Conservation (phyloP, 2,797 vertebrate genomes). For the Artibeus lituratus region DNA sequence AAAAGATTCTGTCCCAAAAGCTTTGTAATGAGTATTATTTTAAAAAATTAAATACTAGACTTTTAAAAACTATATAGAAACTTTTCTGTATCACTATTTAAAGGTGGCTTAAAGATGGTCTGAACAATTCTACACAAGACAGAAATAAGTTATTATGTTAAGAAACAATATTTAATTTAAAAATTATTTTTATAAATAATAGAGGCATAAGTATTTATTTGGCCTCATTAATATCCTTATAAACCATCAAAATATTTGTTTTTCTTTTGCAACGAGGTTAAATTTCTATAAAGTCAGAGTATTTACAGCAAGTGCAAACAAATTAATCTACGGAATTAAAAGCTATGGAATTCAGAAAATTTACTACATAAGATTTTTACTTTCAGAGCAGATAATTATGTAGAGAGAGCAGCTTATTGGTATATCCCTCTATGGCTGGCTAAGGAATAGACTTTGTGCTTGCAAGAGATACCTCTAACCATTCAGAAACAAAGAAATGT, state of each 20-base stretch:
- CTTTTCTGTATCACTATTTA: not conserved
- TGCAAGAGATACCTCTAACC: slow-evolving; percentile 3
- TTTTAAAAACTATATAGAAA: not conserved
- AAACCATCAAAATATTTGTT: not conserved
- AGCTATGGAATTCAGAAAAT: slow-evolving; percentile 19
- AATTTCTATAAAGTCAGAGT: not conserved
- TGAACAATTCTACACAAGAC: not conserved
- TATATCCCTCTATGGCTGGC: slow-evolving; percentile 66
- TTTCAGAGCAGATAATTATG: not conserved
- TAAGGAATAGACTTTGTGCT: slow-evolving; percentile 22
- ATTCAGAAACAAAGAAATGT: slow-evolving; percentile 49
- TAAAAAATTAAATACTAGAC: not conserved
- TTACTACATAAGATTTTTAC: slow-evolving; percentile 16
- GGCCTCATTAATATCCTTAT: not conserved
- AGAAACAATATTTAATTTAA: slow-evolving; percentile 18
- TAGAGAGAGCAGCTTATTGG: slow-evolving; percentile 39
- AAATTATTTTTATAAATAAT: slow-evolving; percentile 37
- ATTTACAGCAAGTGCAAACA: slow-evolving; percentile 38
- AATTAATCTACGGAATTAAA: slow-evolving; percentile 46
- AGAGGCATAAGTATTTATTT: slow-evolving; percentile 29
- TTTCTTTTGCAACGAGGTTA: slow-evolving; percentile 15
- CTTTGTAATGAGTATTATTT: not conserved
- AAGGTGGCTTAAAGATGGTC: not conserved
- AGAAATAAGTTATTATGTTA: slow-evolving; percentile 14
- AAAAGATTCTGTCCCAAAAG: slow-evolving; percentile 30